Evolutionary conservation across 2,113 vertebrate genomes (phyloP).

Genomic region (Dromas ardeola): DNA sequence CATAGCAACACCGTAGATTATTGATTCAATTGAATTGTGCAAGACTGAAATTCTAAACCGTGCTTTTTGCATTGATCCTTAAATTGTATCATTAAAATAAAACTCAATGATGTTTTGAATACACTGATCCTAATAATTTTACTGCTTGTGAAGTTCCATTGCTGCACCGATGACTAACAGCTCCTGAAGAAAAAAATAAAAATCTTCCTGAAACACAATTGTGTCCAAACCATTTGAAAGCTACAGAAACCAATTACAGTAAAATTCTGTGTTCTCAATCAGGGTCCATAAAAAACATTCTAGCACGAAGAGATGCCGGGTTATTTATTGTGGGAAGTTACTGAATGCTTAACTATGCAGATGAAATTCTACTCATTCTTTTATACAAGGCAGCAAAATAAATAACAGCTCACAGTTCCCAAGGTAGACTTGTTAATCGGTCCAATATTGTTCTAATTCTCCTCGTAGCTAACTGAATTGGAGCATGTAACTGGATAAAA

Average conservation of each 20-base stretch:
- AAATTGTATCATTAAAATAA: constrained; percentile 44
- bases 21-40: constrained; percentile 63
- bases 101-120: not conserved
- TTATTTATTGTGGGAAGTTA: constrained; percentile 58
- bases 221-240: constrained; percentile 6
- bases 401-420: constrained; percentile 71
- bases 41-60: constrained; percentile 54
- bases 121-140: constrained; percentile 6
- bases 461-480: constrained; percentile 67
- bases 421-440: constrained; percentile 75
- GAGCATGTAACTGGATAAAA: constrained; percentile 73
- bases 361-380: constrained; percentile 68
- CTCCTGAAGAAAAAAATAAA: not conserved
- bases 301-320: not conserved
- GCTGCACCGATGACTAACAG: not conserved
- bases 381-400: constrained; percentile 67
- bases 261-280: constrained; percentile 31
- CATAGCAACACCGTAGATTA: constrained; percentile 31
- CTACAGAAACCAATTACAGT: constrained; percentile 39
- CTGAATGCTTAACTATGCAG: constrained; percentile 65
- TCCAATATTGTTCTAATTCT: constrained; percentile 76
- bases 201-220: not conserved
- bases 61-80: constrained; percentile 61
- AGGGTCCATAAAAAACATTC: not conserved
- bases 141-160: not conserved